Evolutionary conservation across 2,797 vertebrate genomes (phyloP).

Genomic region (Rachycentron canadum): DNA sequence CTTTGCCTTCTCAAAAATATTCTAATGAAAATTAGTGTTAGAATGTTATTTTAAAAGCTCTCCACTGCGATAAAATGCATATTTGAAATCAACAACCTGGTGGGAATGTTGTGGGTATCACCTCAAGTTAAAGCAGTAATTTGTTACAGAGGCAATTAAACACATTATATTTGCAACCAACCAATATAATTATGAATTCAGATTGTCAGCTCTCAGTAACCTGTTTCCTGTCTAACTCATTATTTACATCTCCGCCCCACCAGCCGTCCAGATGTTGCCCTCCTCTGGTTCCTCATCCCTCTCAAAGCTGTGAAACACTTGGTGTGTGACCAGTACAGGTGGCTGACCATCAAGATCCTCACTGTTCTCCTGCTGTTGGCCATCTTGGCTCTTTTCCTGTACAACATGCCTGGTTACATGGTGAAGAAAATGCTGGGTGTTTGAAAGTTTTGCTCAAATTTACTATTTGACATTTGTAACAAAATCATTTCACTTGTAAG

Average conservation of each 20-base stretch:
- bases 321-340: slow-evolving; percentile 95
- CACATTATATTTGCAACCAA: too few species aligned
- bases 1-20: neutral
- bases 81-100: too few species aligned
- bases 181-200: neutral
- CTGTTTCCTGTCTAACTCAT: neutral
- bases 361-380: slow-evolving; percentile 89
- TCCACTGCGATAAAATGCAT: too few species aligned
- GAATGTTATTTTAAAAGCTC: neutral
- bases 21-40: neutral
- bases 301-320: slow-evolving; percentile 92
- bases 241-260: slow-evolving; percentile 23
- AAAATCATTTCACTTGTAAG: neutral
- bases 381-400: slow-evolving; percentile 93
- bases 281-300: slow-evolving; percentile 96
- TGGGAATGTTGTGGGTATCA: too few species aligned
- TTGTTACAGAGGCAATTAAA: too few species aligned
- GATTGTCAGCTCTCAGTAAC: neutral
- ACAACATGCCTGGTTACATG: slow-evolving; percentile 97
- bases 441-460: slow-evolving; percentile 50
- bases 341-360: slow-evolving; percentile 96
- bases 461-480: slow-evolving; percentile 1
- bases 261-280: slow-evolving; percentile 94
- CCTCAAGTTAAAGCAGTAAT: too few species aligned
- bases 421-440: slow-evolving; percentile 96